Base-by-base conservation (phyloP, 1,140 invertebrate genomes). In the Trichoplusia ni region DNA sequence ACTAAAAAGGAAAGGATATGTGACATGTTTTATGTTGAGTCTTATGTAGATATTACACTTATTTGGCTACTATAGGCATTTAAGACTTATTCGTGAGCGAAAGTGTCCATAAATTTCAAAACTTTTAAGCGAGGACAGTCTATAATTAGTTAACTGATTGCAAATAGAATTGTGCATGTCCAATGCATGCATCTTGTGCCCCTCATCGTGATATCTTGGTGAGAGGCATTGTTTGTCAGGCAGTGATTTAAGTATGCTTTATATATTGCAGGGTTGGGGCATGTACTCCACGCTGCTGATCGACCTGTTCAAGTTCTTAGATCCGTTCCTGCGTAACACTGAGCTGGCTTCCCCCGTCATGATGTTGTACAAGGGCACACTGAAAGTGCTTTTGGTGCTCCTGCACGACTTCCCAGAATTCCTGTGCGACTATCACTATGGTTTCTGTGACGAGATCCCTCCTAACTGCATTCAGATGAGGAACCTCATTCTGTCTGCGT, bases 331-430 rank as follows among this genome's bases (percentile, higher is more conserved):
- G 47, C 93, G 98, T 29, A 99, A 99, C 90, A 98, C 98, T 0
- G 97, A 99, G 79, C 92, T 99, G 2, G 96, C 97, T 0, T 96
- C 98, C 75, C 96, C 98, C 0, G 96, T 99, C 1, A 96, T 97
- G 69, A 92, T 96, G 38, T 89, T 99, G 1, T 99, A 99, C 91
- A 99, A 98, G 91, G 99, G 98, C 40, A 99, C 98, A 2, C 91
- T 99, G 4, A 93, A 98, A 62, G 97, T 99, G 0, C 91, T 99
- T n/a, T 88, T 99, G 8, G 98, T 99, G 0, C 91, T 99, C 8
- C 92, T 99, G 1, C 98, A 99, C 80, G 99, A 99, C 89, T 99
- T 99, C 87, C 99, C 99, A 0, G 99, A 99, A 86, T 99, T 99
- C 82, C 92, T 99, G 16, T 99, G 98, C 83, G 99, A 99, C 80